A percentile compares a stretch with the other conserved stretches of the same genome.
These are phyloP conservation scores for Hirtodrosophila histrioides DNA, from an alignment of 2,888 invertebrate genomes.

Conservation along the genomic window DNA sequence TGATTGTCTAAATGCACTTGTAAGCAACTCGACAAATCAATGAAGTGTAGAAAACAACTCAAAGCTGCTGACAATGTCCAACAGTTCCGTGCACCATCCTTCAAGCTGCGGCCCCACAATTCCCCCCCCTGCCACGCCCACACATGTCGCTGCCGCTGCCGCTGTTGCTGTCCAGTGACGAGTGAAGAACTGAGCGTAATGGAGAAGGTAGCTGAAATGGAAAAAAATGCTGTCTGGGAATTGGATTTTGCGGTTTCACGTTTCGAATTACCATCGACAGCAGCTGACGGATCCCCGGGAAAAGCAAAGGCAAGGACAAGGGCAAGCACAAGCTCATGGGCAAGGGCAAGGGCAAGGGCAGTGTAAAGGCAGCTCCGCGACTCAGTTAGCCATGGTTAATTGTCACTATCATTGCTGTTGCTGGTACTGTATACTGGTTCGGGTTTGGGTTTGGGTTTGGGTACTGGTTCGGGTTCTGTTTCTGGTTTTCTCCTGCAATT, in stretches of 20 bases:
- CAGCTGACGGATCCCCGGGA: constrained; percentile 46
- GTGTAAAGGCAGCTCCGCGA: constrained; percentile 38
- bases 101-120: background rate
- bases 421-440: constrained; percentile 3
- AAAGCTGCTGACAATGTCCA: constrained; percentile 58
- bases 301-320: background rate
- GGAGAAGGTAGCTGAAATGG: constrained; percentile 43
- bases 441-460: constrained; percentile 2
- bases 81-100: constrained; percentile 17
- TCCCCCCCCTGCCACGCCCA: constrained; percentile 37
- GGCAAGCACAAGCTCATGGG: constrained; percentile 6
- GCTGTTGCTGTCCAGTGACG: constrained; percentile 18
- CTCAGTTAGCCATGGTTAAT: constrained; percentile 74
- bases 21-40: constrained; percentile 78
- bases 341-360: constrained; percentile 13
- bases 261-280: constrained; percentile 81
- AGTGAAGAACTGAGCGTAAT: constrained; percentile 28
- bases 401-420: constrained; percentile 70
- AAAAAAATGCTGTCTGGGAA: constrained; percentile 71
- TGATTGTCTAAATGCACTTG: constrained; percentile 81
- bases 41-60: constrained; percentile 77
- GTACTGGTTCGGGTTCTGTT: constrained; percentile 1
- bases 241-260: constrained; percentile 79
- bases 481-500: constrained; percentile 49
- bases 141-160: constrained; percentile 14